Evolutionary conservation across 2,888 invertebrate genomes (phyloP), one percentile per base, ranked within the genome.

Genomic region (Epinotia ramella): DNA sequence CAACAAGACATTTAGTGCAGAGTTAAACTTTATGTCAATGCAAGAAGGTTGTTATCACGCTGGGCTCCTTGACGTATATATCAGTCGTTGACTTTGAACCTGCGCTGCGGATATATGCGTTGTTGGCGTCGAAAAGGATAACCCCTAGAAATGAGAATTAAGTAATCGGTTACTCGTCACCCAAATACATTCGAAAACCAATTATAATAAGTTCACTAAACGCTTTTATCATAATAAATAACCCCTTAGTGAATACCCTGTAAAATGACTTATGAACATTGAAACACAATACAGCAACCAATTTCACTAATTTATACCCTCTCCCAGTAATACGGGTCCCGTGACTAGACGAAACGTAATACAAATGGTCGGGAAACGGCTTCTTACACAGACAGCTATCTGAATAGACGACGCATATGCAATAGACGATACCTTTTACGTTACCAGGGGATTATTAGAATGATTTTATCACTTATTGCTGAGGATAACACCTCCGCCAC

Each of bases 271-370:
- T 74, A 57, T 57, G 46, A 74, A 74, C 68, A 64, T n/a, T 53
- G 76, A 71, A 75, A 71, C 65, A 76, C 60, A 76, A 76, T 76
- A 75, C 70, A 65, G 60, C 53, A 18, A 72, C 76, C 72, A 67
- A 76, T 76, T 60, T 59, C 72, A 76, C 76, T 76, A 76, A 76
- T 76, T 76, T 57, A 71, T 57, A 76, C 62, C 76, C 76, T 76
- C 71, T 76, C 24, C 72, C 62, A 72, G 67, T 76, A 76, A 76
- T 76, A 76, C 67, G 71, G 76, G 57, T 67, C 67, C 56, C 71
- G 66, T 76, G 76, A 76, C 76, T 76, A 13, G 76, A 49, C 71
- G 72, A 67, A 76, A 76, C 46, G 60, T 67, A 67, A 76, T 72
- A 76, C 72, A 67, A 76, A 71, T 76, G 71, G 62, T 56, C 65